phyloP scores from a whole-genome alignment of 1,140 invertebrate genomes.

The Temnothorax curvispinosus region DNA sequence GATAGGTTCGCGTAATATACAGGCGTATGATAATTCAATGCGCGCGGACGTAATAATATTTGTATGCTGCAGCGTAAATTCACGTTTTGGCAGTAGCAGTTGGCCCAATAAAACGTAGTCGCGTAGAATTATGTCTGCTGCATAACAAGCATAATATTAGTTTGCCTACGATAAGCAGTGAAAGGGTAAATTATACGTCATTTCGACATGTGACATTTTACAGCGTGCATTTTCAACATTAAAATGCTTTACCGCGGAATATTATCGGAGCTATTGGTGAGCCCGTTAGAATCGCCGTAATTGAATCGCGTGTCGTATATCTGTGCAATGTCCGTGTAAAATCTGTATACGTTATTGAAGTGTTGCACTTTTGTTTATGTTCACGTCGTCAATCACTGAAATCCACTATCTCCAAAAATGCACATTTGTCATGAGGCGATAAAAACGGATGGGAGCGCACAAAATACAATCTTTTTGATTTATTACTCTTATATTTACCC shows the following conservation, averaged over 20 bases:
- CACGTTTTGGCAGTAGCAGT: constrained; percentile 37
- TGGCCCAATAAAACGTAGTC: constrained; percentile 51
- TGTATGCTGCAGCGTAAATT: constrained; percentile 41
- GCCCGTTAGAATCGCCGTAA: constrained; percentile 7
- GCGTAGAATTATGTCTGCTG: constrained; percentile 40
- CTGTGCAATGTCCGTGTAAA: not conserved
- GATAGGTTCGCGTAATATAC: constrained; percentile 27
- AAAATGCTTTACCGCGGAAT: constrained; percentile 26
- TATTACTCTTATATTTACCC: constrained; percentile 53
- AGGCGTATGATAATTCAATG: constrained; percentile 49
- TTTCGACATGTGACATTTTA: constrained; percentile 36
- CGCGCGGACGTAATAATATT: constrained; percentile 49
- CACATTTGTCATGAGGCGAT: constrained; percentile 58
- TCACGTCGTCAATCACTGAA: constrained; percentile 46
- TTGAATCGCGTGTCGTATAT: constrained; percentile 36
- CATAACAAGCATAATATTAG: constrained; percentile 48
- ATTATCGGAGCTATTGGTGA: constrained; percentile 30
- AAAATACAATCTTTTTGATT: constrained; percentile 59
- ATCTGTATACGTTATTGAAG: constrained; percentile 58
- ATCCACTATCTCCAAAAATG: constrained; percentile 58
- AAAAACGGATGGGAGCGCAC: constrained; percentile 38
- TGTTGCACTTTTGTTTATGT: constrained; percentile 49
- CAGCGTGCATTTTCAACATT: constrained; percentile 10
- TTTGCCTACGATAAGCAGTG: constrained; percentile 33
- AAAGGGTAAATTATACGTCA: constrained; percentile 23